Conservation (phyloP, 2,797 vertebrate species). For the Chelon auratus region DNA sequence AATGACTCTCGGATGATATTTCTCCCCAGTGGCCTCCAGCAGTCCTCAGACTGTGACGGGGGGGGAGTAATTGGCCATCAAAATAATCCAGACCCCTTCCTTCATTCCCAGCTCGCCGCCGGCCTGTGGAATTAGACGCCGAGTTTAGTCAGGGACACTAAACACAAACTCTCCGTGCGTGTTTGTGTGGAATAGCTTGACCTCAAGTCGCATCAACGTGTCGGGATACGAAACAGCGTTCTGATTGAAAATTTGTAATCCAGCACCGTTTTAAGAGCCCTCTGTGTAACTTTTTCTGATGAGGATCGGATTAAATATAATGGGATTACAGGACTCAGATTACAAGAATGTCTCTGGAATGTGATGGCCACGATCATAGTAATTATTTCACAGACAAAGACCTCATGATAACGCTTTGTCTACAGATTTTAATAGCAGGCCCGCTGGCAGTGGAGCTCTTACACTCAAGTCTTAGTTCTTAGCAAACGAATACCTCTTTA, state of each 20-base stretch:
- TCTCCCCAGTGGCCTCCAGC: slow-evolving; percentile 59
- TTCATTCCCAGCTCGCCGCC: slow-evolving; percentile 53
- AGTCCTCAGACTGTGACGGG: slow-evolving; percentile 71
- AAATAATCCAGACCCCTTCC: slow-evolving; percentile 76
- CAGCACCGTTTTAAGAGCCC: not conserved
- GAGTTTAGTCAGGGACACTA: slow-evolving; percentile 59
- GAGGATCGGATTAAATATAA: slow-evolving; percentile 12
- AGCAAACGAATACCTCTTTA: too few relatives aligned
- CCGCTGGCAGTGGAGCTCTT: too few relatives aligned
- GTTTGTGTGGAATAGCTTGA: slow-evolving; percentile 27
- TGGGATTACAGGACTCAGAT: slow-evolving; percentile 28
- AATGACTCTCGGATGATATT: slow-evolving; percentile 48
- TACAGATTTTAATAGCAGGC: not conserved
- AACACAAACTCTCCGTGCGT: slow-evolving; percentile 38
- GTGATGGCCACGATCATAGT: not conserved
- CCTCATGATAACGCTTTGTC: not conserved
- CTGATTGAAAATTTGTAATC: slow-evolving; percentile 13
- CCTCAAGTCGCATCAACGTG: slow-evolving; percentile 32
- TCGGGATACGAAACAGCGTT: slow-evolving; percentile 13
- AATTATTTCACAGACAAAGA: slow-evolving; percentile 24
- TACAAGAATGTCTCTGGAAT: not conserved
- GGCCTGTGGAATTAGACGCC: slow-evolving; percentile 65
- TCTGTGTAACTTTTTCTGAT: not conserved
- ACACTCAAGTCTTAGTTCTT: too few relatives aligned
- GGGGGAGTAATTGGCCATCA: slow-evolving; percentile 80